Base-by-base conservation (phyloP, 2,113 vertebrate genomes). In the Nibea coibor region DNA sequence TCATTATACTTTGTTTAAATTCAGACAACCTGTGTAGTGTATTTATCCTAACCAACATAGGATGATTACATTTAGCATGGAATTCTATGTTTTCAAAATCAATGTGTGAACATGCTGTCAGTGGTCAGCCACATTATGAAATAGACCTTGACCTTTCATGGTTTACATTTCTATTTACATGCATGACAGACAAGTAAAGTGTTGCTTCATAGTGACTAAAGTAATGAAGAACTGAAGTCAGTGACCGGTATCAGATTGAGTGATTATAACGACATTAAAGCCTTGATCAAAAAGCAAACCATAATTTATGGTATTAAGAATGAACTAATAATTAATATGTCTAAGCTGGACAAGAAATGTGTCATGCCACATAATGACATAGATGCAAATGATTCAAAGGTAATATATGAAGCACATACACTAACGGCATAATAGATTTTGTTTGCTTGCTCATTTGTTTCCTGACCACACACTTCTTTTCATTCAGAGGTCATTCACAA, bases 401-500 rank as follows among this genome's bases (percentile, higher is more conserved):
- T 63, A 12, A 70, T 53, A 75, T 58, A 75, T 48, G 24, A 62
- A 75, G 31, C 63, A 83, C 48, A 69, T 58, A 62, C 42, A 82
- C 16, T 48, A 26, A 17, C 51, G 77, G 39, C n/a, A 53, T 14
- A 68, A 85, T 57, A 66, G 39, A 78, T 66, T 80, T 75, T 81
- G 26, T 72, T 82, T 61, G 48, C 48, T 68, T 10, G 2, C 58
- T 86, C 78, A 81, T 80, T 90, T 78, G 51, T 82, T 87, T 76
- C 47, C 50, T 74, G 67, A 74, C 63, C 76, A 82, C 71, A 80
- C 64, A 47, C 64, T 78, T 58, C 42, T 86, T 76, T 78, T 87
- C 70, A 87, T 85, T 87, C 80, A 90, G 86, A 89, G 89, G 90
- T 94, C 89, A 89, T 76, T 87, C 84, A 89, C 85, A 94, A 94